phyloP scores from a whole-genome alignment of 2,888 invertebrate species.

The Ornithoptera priamus region DNA sequence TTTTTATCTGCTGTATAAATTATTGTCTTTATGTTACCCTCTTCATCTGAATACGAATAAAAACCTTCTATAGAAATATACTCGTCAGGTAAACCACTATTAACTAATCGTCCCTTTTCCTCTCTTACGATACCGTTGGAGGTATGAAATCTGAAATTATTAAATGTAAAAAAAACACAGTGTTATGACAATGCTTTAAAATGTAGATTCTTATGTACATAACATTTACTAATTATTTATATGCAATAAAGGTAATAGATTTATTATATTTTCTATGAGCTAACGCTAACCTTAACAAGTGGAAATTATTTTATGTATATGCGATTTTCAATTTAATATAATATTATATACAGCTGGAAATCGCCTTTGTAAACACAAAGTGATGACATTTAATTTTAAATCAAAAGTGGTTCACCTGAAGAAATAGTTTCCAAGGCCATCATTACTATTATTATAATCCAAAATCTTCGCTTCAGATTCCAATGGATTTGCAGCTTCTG shows the following conservation, averaged over 20 bases:
- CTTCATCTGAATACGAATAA: slow-evolving; percentile 72
- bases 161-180: background rate
- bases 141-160: slow-evolving; percentile 44
- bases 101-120: slow-evolving; percentile 75
- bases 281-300: too few species aligned
- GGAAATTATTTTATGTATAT: too few species aligned
- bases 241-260: too few species aligned
- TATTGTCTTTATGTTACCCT: slow-evolving; percentile 71
- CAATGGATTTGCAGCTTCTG: background rate
- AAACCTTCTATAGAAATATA: slow-evolving; percentile 73
- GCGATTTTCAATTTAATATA: too few species aligned
- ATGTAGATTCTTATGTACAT: too few species aligned
- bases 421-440: slow-evolving; percentile 35
- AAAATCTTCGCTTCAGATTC: slow-evolving; percentile 4
- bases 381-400: too few species aligned
- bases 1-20: slow-evolving; percentile 78
- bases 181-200: too few species aligned
- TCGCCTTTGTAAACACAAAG: too few species aligned
- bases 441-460: slow-evolving; percentile 22
- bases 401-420: slow-evolving; percentile 38
- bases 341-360: too few species aligned
- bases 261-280: too few species aligned
- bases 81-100: slow-evolving; percentile 74
- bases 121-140: slow-evolving; percentile 74
- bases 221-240: too few species aligned